Evolutionary conservation across 2,888 invertebrate genomes (phyloP).

Genomic region (Caradrina kadenii): DNA sequence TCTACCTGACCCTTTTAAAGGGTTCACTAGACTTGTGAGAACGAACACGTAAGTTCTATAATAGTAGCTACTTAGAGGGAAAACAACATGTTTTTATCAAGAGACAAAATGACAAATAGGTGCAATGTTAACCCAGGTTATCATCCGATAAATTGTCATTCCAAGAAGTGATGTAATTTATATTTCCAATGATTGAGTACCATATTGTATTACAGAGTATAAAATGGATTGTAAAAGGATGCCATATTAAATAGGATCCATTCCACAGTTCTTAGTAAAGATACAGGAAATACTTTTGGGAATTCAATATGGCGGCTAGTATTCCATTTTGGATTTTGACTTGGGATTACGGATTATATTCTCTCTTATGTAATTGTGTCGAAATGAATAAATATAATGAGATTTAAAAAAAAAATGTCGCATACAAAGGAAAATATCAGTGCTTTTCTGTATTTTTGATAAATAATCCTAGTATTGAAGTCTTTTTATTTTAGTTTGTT

Average conservation of each 20-base stretch:
- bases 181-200: slow-evolving; percentile 29
- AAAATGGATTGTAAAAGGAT: slow-evolving; percentile 45
- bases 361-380: too few relatives aligned
- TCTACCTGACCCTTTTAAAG: slow-evolving; percentile 23
- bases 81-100: slow-evolving; percentile 15
- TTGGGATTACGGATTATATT: not conserved
- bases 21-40: slow-evolving; percentile 3
- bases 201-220: slow-evolving; percentile 49
- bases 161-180: slow-evolving; percentile 40
- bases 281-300: slow-evolving; percentile 17
- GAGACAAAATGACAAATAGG: slow-evolving; percentile 23
- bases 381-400: too few relatives aligned
- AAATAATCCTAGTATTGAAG: too few relatives aligned
- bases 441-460: too few relatives aligned
- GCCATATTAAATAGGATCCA: slow-evolving; percentile 20
- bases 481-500: too few relatives aligned
- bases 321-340: not conserved
- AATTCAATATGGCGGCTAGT: not conserved
- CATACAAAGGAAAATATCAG: too few relatives aligned
- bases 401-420: too few relatives aligned
- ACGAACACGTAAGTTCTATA: slow-evolving; percentile 2
- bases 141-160: slow-evolving; percentile 23
- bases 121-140: slow-evolving; percentile 27
- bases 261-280: slow-evolving; percentile 40
- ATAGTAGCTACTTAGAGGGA: slow-evolving; percentile 1